Percentiles rank a stretch among this genome's conserved stretches.
phyloP scores from a whole-genome alignment of 2,888 invertebrate species.

The Napeogenes inachia region DNA sequence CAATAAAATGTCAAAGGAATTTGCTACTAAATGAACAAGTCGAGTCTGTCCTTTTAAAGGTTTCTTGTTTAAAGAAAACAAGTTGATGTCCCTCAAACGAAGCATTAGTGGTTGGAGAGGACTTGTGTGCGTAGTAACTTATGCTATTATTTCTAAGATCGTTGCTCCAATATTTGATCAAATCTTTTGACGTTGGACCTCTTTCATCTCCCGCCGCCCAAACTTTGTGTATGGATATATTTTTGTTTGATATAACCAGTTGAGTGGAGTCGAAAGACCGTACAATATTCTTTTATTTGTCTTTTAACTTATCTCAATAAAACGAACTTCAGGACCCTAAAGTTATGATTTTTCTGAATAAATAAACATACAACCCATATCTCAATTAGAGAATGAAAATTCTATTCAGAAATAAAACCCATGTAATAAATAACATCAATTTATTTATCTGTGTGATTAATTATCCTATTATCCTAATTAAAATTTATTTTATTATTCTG shows the following conservation, averaged over 20 bases:
- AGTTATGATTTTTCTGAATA: not conserved
- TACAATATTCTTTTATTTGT: slow-evolving; percentile 12
- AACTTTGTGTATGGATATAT: slow-evolving; percentile 38
- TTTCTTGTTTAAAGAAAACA: slow-evolving; percentile 71
- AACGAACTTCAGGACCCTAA: not conserved
- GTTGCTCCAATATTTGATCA: slow-evolving; percentile 66
- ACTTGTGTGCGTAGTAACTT: slow-evolving; percentile 67
- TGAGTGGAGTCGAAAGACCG: slow-evolving; percentile 16
- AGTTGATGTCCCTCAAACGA: slow-evolving; percentile 63
- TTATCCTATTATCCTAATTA: too few relatives aligned
- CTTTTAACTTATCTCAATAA: slow-evolving; percentile 13
- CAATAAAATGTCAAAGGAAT: not conserved
- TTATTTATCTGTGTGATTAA: too few relatives aligned
- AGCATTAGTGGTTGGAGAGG: slow-evolving; percentile 63
- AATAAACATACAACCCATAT: not conserved
- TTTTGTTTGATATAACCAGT: slow-evolving; percentile 22
- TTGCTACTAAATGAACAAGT: slow-evolving; percentile 16
- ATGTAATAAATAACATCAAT: too few relatives aligned
- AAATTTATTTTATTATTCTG: too few relatives aligned
- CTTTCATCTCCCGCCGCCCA: slow-evolving; percentile 65
- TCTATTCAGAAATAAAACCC: too few relatives aligned
- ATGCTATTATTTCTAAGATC: slow-evolving; percentile 75
- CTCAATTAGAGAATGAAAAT: too few relatives aligned
- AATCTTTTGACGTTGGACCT: slow-evolving; percentile 61
- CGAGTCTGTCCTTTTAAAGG: slow-evolving; percentile 12